phyloP scores from a whole-genome alignment of 92 coral and sea anemone species.

The Siderastrea radians region DNA sequence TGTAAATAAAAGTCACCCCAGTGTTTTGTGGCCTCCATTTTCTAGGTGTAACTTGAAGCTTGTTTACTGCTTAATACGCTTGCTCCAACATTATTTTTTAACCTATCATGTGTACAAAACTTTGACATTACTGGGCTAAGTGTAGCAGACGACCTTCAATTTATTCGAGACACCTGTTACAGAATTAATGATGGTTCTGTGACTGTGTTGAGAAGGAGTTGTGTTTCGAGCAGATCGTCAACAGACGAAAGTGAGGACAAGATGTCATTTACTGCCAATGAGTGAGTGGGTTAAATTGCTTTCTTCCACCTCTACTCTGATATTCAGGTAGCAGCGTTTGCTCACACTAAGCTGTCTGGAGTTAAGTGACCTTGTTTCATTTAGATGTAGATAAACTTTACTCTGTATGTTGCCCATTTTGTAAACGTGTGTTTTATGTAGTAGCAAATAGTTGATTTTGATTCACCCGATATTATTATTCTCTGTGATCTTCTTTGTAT shows the following conservation, averaged over 20 bases:
- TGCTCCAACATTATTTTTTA: too few relatives aligned
- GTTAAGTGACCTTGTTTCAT: background rate
- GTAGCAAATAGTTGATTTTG: background rate
- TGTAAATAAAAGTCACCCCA: too few relatives aligned
- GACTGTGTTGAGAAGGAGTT: background rate
- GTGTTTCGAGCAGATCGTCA: background rate
- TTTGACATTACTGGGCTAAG: constrained; percentile 1
- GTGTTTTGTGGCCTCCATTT: too few relatives aligned
- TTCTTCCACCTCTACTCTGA: background rate
- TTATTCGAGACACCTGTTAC: background rate
- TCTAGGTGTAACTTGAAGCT: too few relatives aligned
- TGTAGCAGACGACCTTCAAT: background rate
- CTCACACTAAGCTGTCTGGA: background rate
- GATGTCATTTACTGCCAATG: background rate
- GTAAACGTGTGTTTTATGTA: background rate
- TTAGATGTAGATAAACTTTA: background rate
- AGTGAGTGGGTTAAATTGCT: background rate
- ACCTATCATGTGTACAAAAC: too few relatives aligned
- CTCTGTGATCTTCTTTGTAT: background rate
- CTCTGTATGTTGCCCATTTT: background rate
- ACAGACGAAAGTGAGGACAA: constrained; percentile 10
- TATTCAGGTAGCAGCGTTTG: background rate
- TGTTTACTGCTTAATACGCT: too few relatives aligned
- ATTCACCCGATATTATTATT: background rate
- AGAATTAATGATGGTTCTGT: background rate